Evolutionary conservation across 92 coral and sea anemone genomes (phyloP).

Genomic region (Zoanthus gigantus): DNA sequence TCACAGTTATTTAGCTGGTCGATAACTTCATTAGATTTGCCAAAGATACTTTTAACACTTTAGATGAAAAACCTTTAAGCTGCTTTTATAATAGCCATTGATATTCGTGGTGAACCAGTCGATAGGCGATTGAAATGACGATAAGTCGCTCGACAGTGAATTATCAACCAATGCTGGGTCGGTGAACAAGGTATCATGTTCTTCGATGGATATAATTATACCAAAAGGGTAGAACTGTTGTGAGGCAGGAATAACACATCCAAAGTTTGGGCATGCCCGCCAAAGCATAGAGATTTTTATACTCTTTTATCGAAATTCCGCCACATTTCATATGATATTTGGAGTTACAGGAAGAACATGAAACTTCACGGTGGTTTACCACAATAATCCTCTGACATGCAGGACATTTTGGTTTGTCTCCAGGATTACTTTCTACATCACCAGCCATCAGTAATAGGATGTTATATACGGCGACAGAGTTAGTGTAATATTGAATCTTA

Average conservation of each 20-base stretch:
- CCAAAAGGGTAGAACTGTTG: constrained; percentile 26
- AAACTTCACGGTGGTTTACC: constrained; percentile 22
- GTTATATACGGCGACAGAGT: constrained; percentile 30
- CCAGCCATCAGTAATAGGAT: constrained; percentile 43
- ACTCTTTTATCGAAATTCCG: constrained; percentile 39
- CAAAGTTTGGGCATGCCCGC: constrained; percentile 15
- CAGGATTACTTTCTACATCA: constrained; percentile 43
- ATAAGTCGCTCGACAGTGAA: background rate
- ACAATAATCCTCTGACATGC: constrained; percentile 46
- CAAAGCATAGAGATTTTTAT: background rate
- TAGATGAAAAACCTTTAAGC: constrained; percentile 4
- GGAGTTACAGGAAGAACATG: constrained; percentile 22
- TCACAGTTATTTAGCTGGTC: constrained; percentile 13
- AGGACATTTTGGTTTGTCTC: constrained; percentile 34
- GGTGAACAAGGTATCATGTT: constrained; percentile 9
- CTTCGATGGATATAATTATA: constrained; percentile 9
- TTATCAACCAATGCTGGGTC: background rate
- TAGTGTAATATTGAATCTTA: constrained; percentile 31
- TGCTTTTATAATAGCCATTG: constrained; percentile 14
- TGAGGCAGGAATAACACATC: constrained; percentile 26
- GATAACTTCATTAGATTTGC: constrained; percentile 18
- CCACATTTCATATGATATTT: constrained; percentile 48
- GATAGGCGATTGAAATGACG: constrained; percentile 10
- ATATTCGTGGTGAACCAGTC: constrained; percentile 16
- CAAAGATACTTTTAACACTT: constrained; percentile 25